Evolutionary conservation across 37 sponge, comb jelly and placozoan species (phyloP).

Genomic region (Aplysina aerophoba): DNA sequence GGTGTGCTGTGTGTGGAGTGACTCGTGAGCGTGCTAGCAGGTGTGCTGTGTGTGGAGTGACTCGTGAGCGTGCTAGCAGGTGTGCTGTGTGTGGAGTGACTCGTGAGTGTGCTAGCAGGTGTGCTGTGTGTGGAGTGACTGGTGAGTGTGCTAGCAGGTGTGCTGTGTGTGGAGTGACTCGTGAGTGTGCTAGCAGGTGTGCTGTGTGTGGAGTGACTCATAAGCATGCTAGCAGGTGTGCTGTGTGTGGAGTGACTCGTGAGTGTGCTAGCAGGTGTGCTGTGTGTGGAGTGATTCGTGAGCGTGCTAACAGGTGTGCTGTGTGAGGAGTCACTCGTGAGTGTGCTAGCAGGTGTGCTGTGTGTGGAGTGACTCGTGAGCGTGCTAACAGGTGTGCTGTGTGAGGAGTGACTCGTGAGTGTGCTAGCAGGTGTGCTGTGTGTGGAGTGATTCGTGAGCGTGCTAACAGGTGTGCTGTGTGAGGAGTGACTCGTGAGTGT

Average conservation of each 20-base stretch:
- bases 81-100: background rate
- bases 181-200: background rate
- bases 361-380: too few relatives aligned
- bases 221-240: conserved; percentile 42
- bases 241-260: background rate
- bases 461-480: conserved; percentile 26
- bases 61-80: too few relatives aligned
- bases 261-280: background rate
- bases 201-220: too few relatives aligned
- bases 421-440: background rate
- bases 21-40: background rate
- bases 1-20: background rate
- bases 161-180: background rate
- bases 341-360: background rate
- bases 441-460: too few relatives aligned
- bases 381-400: conserved; percentile 32
- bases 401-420: background rate
- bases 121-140: too few relatives aligned
- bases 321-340: background rate
- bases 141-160: conserved; percentile 43
- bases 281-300: too few relatives aligned
- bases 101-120: background rate
- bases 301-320: conserved; percentile 37
- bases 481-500: background rate
- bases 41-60: too few relatives aligned